Evolutionary conservation across 2,113 vertebrate genomes (phyloP), one percentile per base, ranked within the genome.

Genomic region (Rhineura floridana): DNA sequence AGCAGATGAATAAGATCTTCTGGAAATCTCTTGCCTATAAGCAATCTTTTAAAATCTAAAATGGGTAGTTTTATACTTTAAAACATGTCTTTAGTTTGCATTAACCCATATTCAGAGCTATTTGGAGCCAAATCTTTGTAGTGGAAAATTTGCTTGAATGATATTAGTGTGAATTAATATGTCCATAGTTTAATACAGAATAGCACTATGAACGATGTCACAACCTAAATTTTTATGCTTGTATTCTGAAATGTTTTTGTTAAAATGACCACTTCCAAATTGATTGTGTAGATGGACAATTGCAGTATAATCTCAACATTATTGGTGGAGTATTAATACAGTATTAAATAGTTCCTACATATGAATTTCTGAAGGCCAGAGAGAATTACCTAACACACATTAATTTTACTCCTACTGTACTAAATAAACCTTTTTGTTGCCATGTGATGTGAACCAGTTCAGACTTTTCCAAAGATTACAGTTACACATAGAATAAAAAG

Each of bases 21-120:
- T 67, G 62, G 33, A 86, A 86, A 4, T 52, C 44, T 52, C 15
- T 42, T 7, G 21, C 10, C 15, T 75, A 19, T 55, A 81, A 46
- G 3, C 21, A 65, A 36, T 25, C 72, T 39, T 42, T 70, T 59
- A 59, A 19, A 59, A 80, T 70, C 4, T 48, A 46, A 48, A 83
- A 44, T 63, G 2, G 17, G 3, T 50, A 86, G n/a, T 19, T 81
- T 69, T 52, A 39, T 17, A 36, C 50, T 33, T 33, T 39, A 82
- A 83, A 91, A 77, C 81, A 87, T 93, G 78, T 82, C 63, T 94
- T 91, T 91, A 87, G 87, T 77, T 52, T 86, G 15, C 76, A 39
- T 81, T 70, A 2, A 7, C 72, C 9, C 5, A 76, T 84, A 59
- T 85, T 84, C 75, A 81, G 83, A 72, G 10, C 63, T 84, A 82